Evolutionary conservation across 1,140 invertebrate genomes (phyloP), one percentile per base, ranked within the genome.

Genomic region (Hylaeus volcanicus): DNA sequence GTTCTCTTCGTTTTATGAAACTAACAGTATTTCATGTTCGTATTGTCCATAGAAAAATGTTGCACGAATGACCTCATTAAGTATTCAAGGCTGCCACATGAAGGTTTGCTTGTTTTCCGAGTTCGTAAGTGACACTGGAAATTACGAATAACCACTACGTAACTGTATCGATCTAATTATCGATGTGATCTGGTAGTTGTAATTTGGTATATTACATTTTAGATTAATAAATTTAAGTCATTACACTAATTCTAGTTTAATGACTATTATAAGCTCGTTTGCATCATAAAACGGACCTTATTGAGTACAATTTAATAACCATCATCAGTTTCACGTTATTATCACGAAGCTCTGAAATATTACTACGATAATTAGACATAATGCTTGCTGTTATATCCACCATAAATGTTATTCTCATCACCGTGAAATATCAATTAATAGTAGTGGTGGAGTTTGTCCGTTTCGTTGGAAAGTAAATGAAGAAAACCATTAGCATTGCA

Each of bases 241-340:
- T 15, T 26, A 48, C 5, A 26, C 15, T 79, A 79, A 64, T 64
- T 45, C 12, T 9, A 11, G 12, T 72, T 64, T 45, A 64, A 79
- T 15, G 43, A 43, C 37, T 11, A n/a, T 68, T 15, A 11, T 5
- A 0, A 26, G 26, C 37, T 12, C 8, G 12, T 2, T 8, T 2
- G 14, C 8, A 41, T 43, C 3, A 11, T 39, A 63, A 3, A 0
- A 48, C 26, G 1, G 5, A 45, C 3, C 43, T 5, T 45, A 45
- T 5, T 45, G 5, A 45, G 9, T n/a, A 0, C 26, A 51, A 41
- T n/a, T 41, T n/a, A 61, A 5, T 3, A 45, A 15, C 12, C 12
- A 41, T 65, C 43, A 43, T 6, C 43, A 45, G 43, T 3, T 45
- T 12, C 12, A 41, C 0, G n/a, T 5, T 37, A 43, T n/a, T 43